Evolutionary conservation across 2,888 invertebrate genomes (phyloP).

Genomic region (Acrobasis repandana): DNA sequence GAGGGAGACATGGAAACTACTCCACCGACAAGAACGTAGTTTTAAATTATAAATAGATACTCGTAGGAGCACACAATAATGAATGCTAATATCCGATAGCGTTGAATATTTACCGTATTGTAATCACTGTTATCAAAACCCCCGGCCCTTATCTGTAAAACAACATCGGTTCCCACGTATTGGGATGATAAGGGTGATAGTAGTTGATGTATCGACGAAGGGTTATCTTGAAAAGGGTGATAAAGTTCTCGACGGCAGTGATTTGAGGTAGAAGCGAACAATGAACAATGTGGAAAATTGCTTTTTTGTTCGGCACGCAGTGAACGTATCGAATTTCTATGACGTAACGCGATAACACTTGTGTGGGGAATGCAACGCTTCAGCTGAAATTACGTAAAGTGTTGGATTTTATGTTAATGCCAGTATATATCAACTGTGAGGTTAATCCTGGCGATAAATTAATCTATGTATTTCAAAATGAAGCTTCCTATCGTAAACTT

Average conservation of each 20-base stretch:
- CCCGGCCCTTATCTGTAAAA: slow-evolving; percentile 8
- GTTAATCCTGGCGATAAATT: no score
- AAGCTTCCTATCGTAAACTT: no score
- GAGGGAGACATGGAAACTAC: no score
- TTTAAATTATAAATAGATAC: no score
- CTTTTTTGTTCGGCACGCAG: not conserved
- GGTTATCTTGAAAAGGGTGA: slow-evolving; percentile 33
- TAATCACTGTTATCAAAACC: slow-evolving; percentile 18
- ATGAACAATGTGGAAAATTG: not conserved
- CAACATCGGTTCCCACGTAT: slow-evolving; percentile 41
- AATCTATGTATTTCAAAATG: no score
- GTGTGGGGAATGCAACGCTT: slow-evolving; percentile 9
- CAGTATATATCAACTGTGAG: no score
- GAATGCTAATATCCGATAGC: slow-evolving; percentile 12
- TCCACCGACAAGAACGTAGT: no score
- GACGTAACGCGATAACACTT: slow-evolving; percentile 14
- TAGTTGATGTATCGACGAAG: slow-evolving; percentile 41
- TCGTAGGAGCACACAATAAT: slow-evolving; percentile 24
- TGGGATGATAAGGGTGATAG: slow-evolving; percentile 34
- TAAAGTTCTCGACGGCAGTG: slow-evolving; percentile 20
- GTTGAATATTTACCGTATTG: slow-evolving; percentile 6
- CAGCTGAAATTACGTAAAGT: not conserved
- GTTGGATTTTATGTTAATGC: not conserved
- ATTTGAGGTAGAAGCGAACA: slow-evolving; percentile 4
- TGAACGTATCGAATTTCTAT: slow-evolving; percentile 11